A percentile compares a stretch with the other conserved stretches of the same genome.
Conservation (phyloP, 2,113 vertebrate species). For the Plotosus lineatus region DNA sequence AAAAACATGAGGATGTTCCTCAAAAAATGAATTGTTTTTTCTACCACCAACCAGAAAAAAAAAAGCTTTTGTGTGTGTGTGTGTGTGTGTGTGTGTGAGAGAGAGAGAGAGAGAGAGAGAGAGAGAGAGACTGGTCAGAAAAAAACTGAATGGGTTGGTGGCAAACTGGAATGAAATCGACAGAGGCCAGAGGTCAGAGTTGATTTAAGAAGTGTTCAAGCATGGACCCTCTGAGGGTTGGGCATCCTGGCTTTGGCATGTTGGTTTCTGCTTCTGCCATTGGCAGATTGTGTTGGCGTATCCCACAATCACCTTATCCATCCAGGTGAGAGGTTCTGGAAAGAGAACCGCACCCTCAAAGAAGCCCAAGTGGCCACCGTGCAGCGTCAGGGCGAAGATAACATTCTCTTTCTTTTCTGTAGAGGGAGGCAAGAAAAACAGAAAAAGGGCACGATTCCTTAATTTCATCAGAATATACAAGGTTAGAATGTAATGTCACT, state of each 20-base stretch:
- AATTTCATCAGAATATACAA: not conserved
- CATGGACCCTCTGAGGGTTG: conserved; percentile 61
- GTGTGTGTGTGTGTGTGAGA: not conserved
- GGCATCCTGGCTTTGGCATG: conserved; percentile 78
- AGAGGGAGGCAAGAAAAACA: not conserved
- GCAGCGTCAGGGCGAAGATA: conserved; percentile 89
- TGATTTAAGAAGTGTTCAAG: conserved; percentile 64
- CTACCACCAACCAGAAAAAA: not conserved
- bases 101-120: too few relatives aligned
- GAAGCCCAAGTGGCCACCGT: conserved; percentile 96
- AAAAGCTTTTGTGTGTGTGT: not conserved
- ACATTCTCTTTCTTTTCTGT: conserved; percentile 92
- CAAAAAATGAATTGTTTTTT: conserved; percentile 1
- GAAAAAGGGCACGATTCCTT: not conserved
- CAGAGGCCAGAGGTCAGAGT: conserved; percentile 4
- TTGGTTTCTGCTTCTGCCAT: conserved; percentile 91
- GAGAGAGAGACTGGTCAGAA: not conserved
- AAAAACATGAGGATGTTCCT: not conserved
- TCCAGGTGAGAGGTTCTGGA: conserved; percentile 96
- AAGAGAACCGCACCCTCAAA: conserved; percentile 97
- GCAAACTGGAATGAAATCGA: conserved; percentile 20
- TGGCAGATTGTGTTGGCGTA: conserved; percentile 93
- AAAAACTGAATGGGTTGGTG: not conserved
- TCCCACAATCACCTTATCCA: conserved; percentile 97
- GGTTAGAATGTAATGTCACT: not conserved